Conservation (phyloP, 2,113 vertebrate genomes). For the Rousettus leschenaultii region DNA sequence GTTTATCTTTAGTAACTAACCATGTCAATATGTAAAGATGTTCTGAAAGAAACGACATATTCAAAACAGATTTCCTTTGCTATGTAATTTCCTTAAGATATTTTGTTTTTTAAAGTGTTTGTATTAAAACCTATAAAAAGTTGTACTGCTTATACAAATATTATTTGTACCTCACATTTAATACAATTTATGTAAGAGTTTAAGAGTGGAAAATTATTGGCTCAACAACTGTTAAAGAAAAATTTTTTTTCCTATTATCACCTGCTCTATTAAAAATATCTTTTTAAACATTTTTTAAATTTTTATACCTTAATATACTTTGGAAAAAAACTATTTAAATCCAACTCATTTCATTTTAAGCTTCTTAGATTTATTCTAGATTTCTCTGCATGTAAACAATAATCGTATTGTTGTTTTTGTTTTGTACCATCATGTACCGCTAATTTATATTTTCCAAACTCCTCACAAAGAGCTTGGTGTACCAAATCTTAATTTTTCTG, state of each 20-base stretch:
- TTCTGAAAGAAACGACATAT: constrained; percentile 47
- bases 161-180: not conserved
- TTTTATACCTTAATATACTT: not conserved
- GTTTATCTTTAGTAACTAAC: constrained; percentile 61
- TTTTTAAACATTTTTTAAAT: not conserved
- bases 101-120: constrained; percentile 52
- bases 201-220: not conserved
- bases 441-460: not conserved
- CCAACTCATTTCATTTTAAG: not conserved
- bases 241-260: not conserved
- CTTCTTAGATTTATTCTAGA: not conserved
- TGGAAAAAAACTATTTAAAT: constrained; percentile 2
- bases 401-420: not conserved
- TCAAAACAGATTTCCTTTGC: constrained; percentile 48
- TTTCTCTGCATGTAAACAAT: not conserved
- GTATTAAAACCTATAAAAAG: not conserved
- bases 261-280: not conserved
- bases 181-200: not conserved
- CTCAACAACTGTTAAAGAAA: not conserved
- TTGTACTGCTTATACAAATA: not conserved
- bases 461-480: not conserved
- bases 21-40: constrained; percentile 30
- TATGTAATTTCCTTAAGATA: constrained; percentile 34
- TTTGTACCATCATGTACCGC: not conserved
- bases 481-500: not conserved